phyloP scores from a whole-genome alignment of 2,113 vertebrate genomes.

The Leptobrachium leishanense region DNA sequence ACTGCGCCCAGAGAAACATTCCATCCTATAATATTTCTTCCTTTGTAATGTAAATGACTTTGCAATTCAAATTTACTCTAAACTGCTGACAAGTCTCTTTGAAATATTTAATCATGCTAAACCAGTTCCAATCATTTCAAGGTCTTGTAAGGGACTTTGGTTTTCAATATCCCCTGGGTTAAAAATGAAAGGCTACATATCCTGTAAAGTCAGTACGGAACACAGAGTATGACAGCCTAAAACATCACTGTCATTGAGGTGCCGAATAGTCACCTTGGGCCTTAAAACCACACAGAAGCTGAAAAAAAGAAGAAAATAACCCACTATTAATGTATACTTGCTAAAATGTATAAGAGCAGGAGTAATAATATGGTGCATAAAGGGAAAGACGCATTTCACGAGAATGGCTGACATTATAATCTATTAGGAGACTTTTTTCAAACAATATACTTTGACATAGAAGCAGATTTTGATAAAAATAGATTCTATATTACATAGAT shows the following conservation, averaged over 20 bases:
- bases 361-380: no score
- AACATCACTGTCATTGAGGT: slow-evolving; percentile 18
- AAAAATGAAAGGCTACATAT: slow-evolving; percentile 31
- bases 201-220: slow-evolving; percentile 33
- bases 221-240: slow-evolving; percentile 14
- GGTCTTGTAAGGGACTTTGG: slow-evolving; percentile 41
- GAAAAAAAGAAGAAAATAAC: background rate
- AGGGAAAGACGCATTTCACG: no score
- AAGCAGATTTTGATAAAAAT: no score
- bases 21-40: slow-evolving; percentile 23
- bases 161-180: slow-evolving; percentile 41
- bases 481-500: no score
- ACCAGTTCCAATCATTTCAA: slow-evolving; percentile 39
- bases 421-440: no score
- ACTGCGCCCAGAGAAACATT: background rate
- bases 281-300: background rate
- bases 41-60: slow-evolving; percentile 38
- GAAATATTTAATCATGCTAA: slow-evolving; percentile 48
- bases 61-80: slow-evolving; percentile 38
- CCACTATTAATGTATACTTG: no score
- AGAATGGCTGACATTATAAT: no score
- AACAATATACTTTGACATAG: no score
- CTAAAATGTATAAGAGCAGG: no score
- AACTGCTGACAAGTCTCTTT: slow-evolving; percentile 23
- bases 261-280: slow-evolving; percentile 24